Percentiles rank a stretch among this genome's conserved stretches.
These are phyloP conservation scores for Morpho helenor DNA, from an alignment of 2,888 invertebrate genomes.

Conservation along the genomic window DNA sequence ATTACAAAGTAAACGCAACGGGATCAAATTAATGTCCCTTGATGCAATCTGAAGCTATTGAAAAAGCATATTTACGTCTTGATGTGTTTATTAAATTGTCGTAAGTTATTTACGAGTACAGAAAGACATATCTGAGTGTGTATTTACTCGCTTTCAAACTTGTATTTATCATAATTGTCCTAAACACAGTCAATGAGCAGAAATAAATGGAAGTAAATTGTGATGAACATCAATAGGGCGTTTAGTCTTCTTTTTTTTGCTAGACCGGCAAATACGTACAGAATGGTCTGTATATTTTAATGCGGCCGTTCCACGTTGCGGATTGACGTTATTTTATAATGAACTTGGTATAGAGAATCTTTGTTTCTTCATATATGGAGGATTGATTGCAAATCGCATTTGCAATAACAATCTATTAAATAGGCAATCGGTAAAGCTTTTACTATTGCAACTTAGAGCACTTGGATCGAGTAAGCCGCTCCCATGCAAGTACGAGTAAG, in stretches of 20 bases:
- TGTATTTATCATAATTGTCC: conserved; percentile 27
- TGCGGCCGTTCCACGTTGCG: not conserved
- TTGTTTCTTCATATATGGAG: too few relatives aligned
- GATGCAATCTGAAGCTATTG: conserved; percentile 64
- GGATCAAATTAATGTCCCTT: conserved; percentile 62
- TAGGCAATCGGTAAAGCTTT: too few relatives aligned
- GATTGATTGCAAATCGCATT: too few relatives aligned
- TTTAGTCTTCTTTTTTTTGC: conserved; percentile 4
- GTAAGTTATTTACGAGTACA: conserved; percentile 60
- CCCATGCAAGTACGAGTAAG: too few relatives aligned
- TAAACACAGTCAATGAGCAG: conserved; percentile 17
- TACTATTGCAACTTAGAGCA: too few relatives aligned
- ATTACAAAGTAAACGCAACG: conserved; percentile 52
- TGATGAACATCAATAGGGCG: conserved; percentile 10
- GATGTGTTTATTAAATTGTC: conserved; percentile 77
- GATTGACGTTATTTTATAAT: too few relatives aligned
- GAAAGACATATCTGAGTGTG: conserved; percentile 23
- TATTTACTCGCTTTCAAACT: conserved; percentile 9
- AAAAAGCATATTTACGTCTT: conserved; percentile 60
- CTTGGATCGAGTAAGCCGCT: too few relatives aligned
- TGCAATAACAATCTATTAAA: too few relatives aligned
- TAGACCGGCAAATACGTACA: not conserved
- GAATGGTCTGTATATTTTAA: conserved; percentile 2
- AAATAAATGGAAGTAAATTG: conserved; percentile 16
- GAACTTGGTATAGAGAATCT: too few relatives aligned